Evolutionary conservation across 1,140 invertebrate species (phyloP), one percentile per base, ranked within the genome.

Genomic region (Hylaeus volcanicus): DNA sequence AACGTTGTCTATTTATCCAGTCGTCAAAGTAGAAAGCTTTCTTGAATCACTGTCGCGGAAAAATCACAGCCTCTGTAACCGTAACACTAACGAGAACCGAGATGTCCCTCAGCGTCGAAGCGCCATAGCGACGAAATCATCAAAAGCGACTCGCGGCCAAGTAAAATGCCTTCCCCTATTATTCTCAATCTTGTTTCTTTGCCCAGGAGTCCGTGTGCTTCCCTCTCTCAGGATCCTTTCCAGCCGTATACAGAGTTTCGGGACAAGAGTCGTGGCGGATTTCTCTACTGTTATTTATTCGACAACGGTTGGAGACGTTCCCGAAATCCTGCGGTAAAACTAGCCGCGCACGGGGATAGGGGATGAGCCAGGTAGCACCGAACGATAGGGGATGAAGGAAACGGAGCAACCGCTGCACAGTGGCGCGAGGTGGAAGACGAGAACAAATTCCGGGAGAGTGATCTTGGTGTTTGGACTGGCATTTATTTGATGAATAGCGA

Each of bases 181-280:
- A 75, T 60, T 68, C 43, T 14, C 37, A 37, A 75, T 68, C 55
- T 37, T 60, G 43, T 68, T 74, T 48, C 53, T 48, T 43, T 41
- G 14, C 26, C 37, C 64, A 3, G n/a, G 68, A n/a, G 56, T 9
- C 15, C 63, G 12, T 45, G 48, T 1, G 9, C 61, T 2, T 1
- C 4, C 6, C 41, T 64, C 11, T 53, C n/a, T 14, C 26, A 3
- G 15, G 5, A 8, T 8, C 12, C 68, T 69, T 51, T 41, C 1
- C 14, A 48, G n/a, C 58, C 65, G 66, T 45, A 79, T 51, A 60
- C 12, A 60, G 53, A 43, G 66, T 72, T 74, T 64, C 60, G 60
- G 84, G 61, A 69, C 74, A 81, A 78, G 63, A 78, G 72, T 79
- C 72, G 68, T 66, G 60, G 58, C 8, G 76, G 71, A 71, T 84